Conservation (phyloP, 2,113 vertebrate species). For the Dipodomys merriami region DNA sequence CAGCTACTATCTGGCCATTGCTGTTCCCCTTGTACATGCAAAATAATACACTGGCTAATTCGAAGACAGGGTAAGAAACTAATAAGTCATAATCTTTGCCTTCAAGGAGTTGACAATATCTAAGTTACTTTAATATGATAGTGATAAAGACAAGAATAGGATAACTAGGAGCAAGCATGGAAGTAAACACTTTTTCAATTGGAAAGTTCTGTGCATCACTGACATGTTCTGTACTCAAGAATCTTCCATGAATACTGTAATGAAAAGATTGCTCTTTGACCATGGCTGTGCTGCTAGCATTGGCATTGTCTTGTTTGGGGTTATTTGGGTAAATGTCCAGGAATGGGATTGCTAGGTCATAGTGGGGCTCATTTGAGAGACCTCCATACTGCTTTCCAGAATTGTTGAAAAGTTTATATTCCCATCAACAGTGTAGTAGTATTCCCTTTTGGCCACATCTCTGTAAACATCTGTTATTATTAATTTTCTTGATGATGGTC, state of each 20-base stretch:
- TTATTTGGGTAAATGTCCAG: too few relatives aligned
- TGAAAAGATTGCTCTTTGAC: neutral
- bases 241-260: neutral
- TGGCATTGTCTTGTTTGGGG: too few relatives aligned
- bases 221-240: neutral
- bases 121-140: conserved; percentile 24
- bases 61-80: neutral
- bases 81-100: neutral
- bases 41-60: neutral
- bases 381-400: too few relatives aligned
- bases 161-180: neutral
- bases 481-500: too few relatives aligned
- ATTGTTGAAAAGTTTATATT: too few relatives aligned
- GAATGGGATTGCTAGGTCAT: too few relatives aligned
- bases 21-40: neutral
- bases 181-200: conserved; percentile 38
- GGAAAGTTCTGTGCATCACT: neutral
- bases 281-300: too few relatives aligned
- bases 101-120: neutral
- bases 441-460: too few relatives aligned
- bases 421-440: too few relatives aligned
- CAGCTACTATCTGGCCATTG: neutral
- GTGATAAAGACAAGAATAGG: neutral
- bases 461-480: too few relatives aligned
- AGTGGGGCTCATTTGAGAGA: too few relatives aligned